phyloP scores from a whole-genome alignment of 1,140 invertebrate species.

The Chrysopa pallens region DNA sequence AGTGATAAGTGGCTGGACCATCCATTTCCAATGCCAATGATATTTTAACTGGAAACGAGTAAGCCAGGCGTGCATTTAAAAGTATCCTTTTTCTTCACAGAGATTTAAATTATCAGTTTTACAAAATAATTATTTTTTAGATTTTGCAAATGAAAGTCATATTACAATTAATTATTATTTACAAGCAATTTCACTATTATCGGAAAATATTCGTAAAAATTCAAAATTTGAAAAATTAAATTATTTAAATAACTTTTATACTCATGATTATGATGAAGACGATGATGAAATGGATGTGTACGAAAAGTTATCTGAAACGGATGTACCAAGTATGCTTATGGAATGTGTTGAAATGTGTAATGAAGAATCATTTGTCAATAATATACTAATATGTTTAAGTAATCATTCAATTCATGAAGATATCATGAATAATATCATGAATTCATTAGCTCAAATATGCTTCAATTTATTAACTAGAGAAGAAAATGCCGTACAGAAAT shows the following conservation, averaged over 20 bases:
- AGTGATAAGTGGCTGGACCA: too few relatives aligned
- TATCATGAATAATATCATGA: conserved; percentile 15
- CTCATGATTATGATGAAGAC: conserved; percentile 13
- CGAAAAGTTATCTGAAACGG: background rate
- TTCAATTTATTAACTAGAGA: conserved; percentile 13
- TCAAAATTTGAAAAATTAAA: background rate
- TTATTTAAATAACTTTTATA: background rate
- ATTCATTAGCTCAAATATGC: conserved; percentile 15
- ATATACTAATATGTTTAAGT: conserved; percentile 14
- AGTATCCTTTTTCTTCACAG: too few relatives aligned
- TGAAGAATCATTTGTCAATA: conserved; percentile 9
- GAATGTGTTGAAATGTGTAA: background rate
- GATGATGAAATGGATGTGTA: conserved; percentile 13
- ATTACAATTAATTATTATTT: background rate
- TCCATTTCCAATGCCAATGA: too few relatives aligned
- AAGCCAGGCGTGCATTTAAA: too few relatives aligned
- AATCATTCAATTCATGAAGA: conserved; percentile 3
- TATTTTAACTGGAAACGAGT: too few relatives aligned
- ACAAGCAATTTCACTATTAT: background rate
- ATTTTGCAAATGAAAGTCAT: background rate
- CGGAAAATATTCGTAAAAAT: background rate
- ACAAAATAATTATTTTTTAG: background rate
- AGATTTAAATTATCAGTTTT: too few relatives aligned
- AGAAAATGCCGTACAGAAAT: conserved; percentile 9
- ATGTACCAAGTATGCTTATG: background rate